Evolutionary conservation across 2,113 vertebrate species (phyloP), one percentile per base, ranked within the genome.

Genomic region (Calidris pygmaea): DNA sequence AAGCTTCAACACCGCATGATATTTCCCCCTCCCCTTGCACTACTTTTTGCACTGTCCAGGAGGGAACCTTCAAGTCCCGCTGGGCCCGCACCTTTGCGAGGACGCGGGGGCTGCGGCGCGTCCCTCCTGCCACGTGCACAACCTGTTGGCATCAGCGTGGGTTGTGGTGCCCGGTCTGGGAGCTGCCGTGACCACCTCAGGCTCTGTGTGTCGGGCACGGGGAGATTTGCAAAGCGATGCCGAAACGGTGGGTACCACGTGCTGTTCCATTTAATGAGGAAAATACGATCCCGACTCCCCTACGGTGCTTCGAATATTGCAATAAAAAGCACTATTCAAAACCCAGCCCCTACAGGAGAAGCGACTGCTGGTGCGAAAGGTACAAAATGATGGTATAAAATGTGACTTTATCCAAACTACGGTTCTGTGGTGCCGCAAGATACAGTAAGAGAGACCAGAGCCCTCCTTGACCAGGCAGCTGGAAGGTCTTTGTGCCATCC

Each of bases 71-170:
- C 10, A 53, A 86, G 70, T 30, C 60, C 73, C 13, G 22, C 37
- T 7, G 7, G 35, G 34, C 26, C 2, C 0, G 8, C 50, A 77
- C 34, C 50, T 70, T 50, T 41, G 45, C 55, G 6, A 17, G 0
- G 0, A 21, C 6, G 0, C 19, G 3, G n/a, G 37, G 73, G 45
- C 39, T 53, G 26, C 41, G 2, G 11, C 0, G 3, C 12, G 11
- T 21, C 56, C 26, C 18, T 29, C 37, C 55, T 12, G 27, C 8
- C 7, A 5, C 7, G 8, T 3, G 17, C 13, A 17, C 73, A 12
- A 3, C 39, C 55, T 35, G 62, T 29, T 45, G 19, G 35, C 55
- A 35, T 30, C 17, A 9, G 16, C 5, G 0, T 3, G 14, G 16
- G 35, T 9, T 39, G 13, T 37, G 41, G 39, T 63, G 48, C 34